Evolutionary conservation across 2,888 invertebrate genomes (phyloP), one percentile per base, ranked within the genome.

Genomic region (Scaptomyza tumidula): DNA sequence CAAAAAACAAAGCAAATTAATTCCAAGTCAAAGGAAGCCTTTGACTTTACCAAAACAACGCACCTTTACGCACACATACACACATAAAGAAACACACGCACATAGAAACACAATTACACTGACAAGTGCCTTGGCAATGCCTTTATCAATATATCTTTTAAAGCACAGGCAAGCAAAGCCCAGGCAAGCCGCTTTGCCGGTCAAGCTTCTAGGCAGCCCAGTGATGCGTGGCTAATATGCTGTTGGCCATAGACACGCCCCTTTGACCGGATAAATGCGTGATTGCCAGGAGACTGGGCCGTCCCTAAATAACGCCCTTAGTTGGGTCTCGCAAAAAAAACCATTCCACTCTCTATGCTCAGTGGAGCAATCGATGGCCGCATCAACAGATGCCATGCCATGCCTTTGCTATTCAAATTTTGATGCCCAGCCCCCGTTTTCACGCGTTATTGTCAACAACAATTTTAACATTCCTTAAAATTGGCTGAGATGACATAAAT

Each of bases 1-100:
- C 48, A 82, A 81, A 81, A 78, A 90, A 90, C 89, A 90, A 89
- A 90, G 90, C 89, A 86, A 88, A 90, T 90, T 89, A 90, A 89
- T 89, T 89, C 86, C 87, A 85, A 84, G 89, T 84, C 89, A 86
- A 89, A 86, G 75, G 61, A 59, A 88, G 75, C 76, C 77, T 77
- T 80, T 78, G 81, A 71, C 70, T 73, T 66, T 56, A 62, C 69
- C 59, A 69, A 70, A 16, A 64, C 24, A 75, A 79, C 73, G 68
- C 80, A 87, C 88, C 88, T 82, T 87, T 69, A 24, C 14, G 11
- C 13, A 48, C 11, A 31, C 6, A 48, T 2, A 37, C 48, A 56
- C 53, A 69, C 52, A 53, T 43, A 54, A 6, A 24, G 24, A 49
- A 7, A 46, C 27, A 48, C 41, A 64, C 50, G 31, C 11, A 48